Evolutionary conservation across 2,888 invertebrate genomes (phyloP), one percentile per base, ranked within the genome.

Genomic region (Notodromas monacha): DNA sequence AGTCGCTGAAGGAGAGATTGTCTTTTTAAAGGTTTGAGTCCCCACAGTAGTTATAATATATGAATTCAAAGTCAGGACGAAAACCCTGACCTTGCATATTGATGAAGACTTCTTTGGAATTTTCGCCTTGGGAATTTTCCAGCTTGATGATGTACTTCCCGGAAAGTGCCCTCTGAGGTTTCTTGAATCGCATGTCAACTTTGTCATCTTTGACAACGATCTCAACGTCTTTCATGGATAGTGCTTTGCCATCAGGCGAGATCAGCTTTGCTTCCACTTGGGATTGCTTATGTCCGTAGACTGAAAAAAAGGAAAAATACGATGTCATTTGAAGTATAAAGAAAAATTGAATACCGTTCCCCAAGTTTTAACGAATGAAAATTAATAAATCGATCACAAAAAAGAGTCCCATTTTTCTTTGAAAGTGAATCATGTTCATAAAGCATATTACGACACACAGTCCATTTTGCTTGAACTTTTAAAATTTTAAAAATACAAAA

Each of bases 91-190:
- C 63, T 57, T 79, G 74, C 67, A 81, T 77, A 36, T 60, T 65
- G 38, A 81, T 63, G 30, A 61, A 64, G 13, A 79, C 65, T 46
- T 76, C 68, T 45, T 72, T 68, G 1, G 66, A 55, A 44, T 70
- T 76, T 50, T 77, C 76, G 29, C 99, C 99, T 48, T 79, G 84
- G 16, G 65, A 72, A 48, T 99, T 99, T 12, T 68, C 63, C 32
- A 99, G 53, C 46, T 74, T 76, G 36, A 99, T 65, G 50, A 79
- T 73, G 51, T 89, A 99, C 42, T 66, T 65, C 29, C 92, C 96
- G 36, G 81, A 72, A 35, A 63, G 62, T 36, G 69, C 72, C 35
- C 77, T 60, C 10, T 65, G 55, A 2, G 86, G 84, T 46, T 81
- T 81, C 45, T 84, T 84, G 42, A 84, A 63, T 48, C 74, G 79